Percentiles rank a stretch among this genome's conserved stretches.
Evolutionary conservation across 2,888 invertebrate species (phyloP).

Genomic region (Caenorhabditis sp.): DNA sequence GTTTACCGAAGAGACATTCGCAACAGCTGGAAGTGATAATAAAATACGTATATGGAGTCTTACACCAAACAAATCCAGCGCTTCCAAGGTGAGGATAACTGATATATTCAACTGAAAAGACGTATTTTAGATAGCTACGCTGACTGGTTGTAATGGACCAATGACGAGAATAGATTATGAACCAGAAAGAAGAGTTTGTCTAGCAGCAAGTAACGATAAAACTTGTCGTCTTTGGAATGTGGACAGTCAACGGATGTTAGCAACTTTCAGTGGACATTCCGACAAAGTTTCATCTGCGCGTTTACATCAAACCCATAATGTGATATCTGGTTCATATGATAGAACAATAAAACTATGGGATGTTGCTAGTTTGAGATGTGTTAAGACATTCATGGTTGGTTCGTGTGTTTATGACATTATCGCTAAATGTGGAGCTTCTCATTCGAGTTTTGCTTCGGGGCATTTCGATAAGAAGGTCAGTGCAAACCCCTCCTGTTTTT

Average conservation of each 20-base stretch:
- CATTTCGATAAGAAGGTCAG: constrained; percentile 97
- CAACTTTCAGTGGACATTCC: constrained; percentile 92
- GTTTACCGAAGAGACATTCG: constrained; percentile 83
- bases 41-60: constrained; percentile 97
- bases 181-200: constrained; percentile 74
- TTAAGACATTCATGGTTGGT: constrained; percentile 60
- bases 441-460: constrained; percentile 26
- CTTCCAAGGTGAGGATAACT: constrained; percentile 7
- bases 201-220: constrained; percentile 95
- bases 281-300: constrained; percentile 95
- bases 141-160: constrained; percentile 89
- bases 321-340: constrained; percentile 94
- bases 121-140: constrained; percentile 1
- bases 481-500: constrained; percentile 88
- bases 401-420: constrained; percentile 61
- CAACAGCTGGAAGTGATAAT: constrained; percentile 93
- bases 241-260: constrained; percentile 79
- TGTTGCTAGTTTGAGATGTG: constrained; percentile 86
- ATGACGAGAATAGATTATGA: constrained; percentile 97
- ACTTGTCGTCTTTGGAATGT: constrained; percentile 96
- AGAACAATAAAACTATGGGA: constrained; percentile 98
- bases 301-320: constrained; percentile 78
- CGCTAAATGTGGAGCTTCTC: constrained; percentile 80
- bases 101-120: background rate
- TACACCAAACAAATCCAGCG: constrained; percentile 59